phyloP scores from a whole-genome alignment of 1,140 invertebrate genomes.

The Brachionus paranguensis region DNA sequence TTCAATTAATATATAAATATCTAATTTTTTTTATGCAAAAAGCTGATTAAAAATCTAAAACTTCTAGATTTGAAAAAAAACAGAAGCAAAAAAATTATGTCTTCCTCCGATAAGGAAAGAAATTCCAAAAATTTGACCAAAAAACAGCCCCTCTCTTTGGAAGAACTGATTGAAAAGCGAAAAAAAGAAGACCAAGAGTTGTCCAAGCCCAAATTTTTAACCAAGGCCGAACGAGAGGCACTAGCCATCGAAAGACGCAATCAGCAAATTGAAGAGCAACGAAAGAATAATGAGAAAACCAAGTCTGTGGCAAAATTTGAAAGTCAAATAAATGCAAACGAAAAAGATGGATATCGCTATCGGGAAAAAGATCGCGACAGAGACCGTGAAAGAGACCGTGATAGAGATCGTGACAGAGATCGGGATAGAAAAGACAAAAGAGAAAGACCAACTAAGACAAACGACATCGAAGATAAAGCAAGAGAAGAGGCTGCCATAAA shows the following conservation, averaged over 20 bases:
- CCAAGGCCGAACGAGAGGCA: slow-evolving; percentile 84
- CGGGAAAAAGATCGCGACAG: not conserved
- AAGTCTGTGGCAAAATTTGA: slow-evolving; percentile 63
- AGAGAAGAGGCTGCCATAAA: slow-evolving; percentile 42
- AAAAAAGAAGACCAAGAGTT: slow-evolving; percentile 82
- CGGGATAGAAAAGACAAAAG: slow-evolving; percentile 47
- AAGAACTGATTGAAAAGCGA: slow-evolving; percentile 89
- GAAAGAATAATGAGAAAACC: slow-evolving; percentile 66
- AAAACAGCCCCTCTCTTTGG: slow-evolving; percentile 73
- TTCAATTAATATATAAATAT: no score
- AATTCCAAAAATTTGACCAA: not conserved
- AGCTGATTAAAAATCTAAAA: no score
- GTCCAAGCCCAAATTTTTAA: slow-evolving; percentile 86
- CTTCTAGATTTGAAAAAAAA: no score
- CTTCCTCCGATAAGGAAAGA: no score
- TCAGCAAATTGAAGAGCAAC: slow-evolving; percentile 68
- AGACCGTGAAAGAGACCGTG: slow-evolving; percentile 42
- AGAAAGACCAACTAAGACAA: slow-evolving; percentile 23
- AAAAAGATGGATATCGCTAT: slow-evolving; percentile 48
- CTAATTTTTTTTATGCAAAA: no score
- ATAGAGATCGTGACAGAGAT: slow-evolving; percentile 44
- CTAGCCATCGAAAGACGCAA: slow-evolving; percentile 80
- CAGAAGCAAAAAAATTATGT: no score
- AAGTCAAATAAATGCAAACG: slow-evolving; percentile 52
- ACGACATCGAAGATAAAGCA: slow-evolving; percentile 9